A percentile compares a stretch with the other conserved stretches of the same genome.
These are phyloP conservation scores for Drepanosiphum platanoidis DNA, from an alignment of 2,888 invertebrate species.

Conservation along the genomic window DNA sequence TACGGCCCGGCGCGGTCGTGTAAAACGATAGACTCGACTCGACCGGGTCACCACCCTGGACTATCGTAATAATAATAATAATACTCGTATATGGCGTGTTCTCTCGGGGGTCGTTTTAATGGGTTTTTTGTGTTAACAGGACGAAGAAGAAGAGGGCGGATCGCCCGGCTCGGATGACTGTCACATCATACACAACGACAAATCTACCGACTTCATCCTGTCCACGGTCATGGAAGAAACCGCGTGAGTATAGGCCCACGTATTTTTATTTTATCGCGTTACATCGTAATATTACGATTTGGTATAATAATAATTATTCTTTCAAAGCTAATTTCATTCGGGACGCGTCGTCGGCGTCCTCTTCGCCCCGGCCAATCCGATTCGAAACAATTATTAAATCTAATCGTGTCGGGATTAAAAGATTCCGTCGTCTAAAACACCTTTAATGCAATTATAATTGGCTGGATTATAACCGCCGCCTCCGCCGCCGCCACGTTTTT, in stretches of 20 bases:
- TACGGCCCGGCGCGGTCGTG: background rate
- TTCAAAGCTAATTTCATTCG: background rate
- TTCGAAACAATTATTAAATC: background rate
- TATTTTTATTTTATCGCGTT: no score
- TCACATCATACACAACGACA: conserved; percentile 89
- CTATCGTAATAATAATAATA: conserved; percentile 14
- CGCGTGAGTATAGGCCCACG: conserved; percentile 74
- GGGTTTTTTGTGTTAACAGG: conserved; percentile 68
- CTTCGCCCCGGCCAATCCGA: background rate
- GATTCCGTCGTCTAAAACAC: background rate
- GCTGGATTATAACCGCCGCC: background rate
- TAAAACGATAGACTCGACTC: conserved; percentile 1
- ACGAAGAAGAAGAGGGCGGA: conserved; percentile 77
- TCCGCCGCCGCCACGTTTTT: no score
- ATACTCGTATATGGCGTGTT: background rate
- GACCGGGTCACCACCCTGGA: background rate
- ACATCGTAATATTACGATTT: no score
- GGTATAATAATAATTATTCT: no score
- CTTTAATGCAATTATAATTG: background rate
- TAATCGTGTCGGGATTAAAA: background rate
- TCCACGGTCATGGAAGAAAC: conserved; percentile 86
- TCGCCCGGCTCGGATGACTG: conserved; percentile 69
- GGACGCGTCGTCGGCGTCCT: background rate
- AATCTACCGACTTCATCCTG: conserved; percentile 89
- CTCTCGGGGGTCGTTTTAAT: conserved; percentile 22